Evolutionary conservation across 2,113 vertebrate genomes (phyloP).

Genomic region (Eupsittula cactorum): DNA sequence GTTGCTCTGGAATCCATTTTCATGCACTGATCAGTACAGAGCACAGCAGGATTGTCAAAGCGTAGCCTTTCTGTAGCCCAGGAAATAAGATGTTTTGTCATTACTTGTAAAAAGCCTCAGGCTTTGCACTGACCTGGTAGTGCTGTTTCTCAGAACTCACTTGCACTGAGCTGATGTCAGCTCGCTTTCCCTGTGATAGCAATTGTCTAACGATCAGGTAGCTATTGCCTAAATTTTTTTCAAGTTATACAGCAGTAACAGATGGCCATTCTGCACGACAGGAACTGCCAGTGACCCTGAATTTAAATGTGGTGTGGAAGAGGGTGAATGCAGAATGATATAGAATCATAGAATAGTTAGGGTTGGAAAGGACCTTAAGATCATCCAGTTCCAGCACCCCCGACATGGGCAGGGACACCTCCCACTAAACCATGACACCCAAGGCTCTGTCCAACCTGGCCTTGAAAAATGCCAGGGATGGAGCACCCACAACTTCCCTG

Average conservation of each 20-base stretch:
- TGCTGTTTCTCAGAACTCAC: not conserved
- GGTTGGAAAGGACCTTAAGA: too few species aligned
- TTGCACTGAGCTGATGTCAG: not conserved
- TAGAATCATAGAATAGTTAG: too few species aligned
- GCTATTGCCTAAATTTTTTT: not conserved
- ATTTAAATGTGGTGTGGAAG: not conserved
- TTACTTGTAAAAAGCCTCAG: not conserved
- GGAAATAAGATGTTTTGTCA: slow-evolving; percentile 9
- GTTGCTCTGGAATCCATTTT: not conserved
- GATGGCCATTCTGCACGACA: not conserved
- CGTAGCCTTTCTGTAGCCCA: not conserved
- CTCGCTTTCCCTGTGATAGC: not conserved
- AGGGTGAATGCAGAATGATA: too few species aligned
- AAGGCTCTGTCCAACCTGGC: too few species aligned
- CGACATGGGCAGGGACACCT: too few species aligned
- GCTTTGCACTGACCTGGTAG: not conserved
- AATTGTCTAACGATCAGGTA: not conserved
- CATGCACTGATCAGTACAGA: not conserved
- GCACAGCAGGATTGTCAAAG: not conserved
- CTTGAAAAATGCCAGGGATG: too few species aligned
- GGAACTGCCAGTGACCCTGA: not conserved
- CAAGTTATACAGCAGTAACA: not conserved
- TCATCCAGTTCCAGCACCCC: too few species aligned
- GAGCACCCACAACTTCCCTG: too few species aligned
- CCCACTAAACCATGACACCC: too few species aligned